These are phyloP conservation scores for Gopherus evgoodei DNA, from an alignment of 2,113 vertebrate genomes.

Conservation along the genomic window DNA sequence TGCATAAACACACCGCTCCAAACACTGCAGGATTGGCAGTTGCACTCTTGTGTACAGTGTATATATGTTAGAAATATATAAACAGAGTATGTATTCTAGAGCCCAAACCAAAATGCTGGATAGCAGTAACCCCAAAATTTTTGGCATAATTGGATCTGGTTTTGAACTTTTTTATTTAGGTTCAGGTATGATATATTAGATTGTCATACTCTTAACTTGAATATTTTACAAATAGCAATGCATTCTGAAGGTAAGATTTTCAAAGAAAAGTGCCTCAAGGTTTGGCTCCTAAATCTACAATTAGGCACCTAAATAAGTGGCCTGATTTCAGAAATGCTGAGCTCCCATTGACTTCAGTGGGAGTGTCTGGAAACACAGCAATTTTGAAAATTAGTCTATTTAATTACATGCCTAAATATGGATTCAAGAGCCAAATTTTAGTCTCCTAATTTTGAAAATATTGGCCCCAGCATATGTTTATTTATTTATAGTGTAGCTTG, in stretches of 20 bases:
- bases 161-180: background rate
- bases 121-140: background rate
- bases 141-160: background rate
- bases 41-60: background rate
- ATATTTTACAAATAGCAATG: background rate
- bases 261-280: background rate
- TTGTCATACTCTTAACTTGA: background rate
- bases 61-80: background rate
- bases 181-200: background rate
- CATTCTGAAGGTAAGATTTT: background rate
- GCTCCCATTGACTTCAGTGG: background rate
- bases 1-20: background rate
- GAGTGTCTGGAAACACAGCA: background rate
- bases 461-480: background rate
- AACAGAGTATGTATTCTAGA: background rate
- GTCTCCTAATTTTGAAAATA: background rate
- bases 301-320: background rate
- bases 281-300: background rate
- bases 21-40: background rate
- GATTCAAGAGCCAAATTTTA: background rate
- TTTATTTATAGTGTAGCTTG: background rate
- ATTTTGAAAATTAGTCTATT: background rate
- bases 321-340: background rate
- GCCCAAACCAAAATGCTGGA: background rate
- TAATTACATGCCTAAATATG: background rate